Evolutionary conservation across 2,888 invertebrate genomes (phyloP).

Genomic region (Synergus japonicus): DNA sequence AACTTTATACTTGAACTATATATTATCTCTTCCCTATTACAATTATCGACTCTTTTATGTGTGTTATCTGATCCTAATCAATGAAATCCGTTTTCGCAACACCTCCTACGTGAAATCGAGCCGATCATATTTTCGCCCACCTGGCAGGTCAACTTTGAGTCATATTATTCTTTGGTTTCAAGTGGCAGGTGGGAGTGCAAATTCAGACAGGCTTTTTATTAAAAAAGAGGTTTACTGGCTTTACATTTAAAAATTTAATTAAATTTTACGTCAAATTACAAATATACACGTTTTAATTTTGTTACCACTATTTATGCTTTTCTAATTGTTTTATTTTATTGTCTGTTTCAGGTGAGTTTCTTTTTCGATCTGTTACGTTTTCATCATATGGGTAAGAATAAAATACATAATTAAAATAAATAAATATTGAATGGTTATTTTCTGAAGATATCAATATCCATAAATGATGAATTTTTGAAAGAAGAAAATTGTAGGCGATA

Average conservation of each 20-base stretch:
- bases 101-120: constrained; percentile 24
- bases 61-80: constrained; percentile 14
- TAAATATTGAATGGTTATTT: neutral
- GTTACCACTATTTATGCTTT: neutral
- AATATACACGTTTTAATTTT: neutral
- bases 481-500: neutral
- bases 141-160: constrained; percentile 7
- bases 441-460: neutral
- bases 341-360: neutral
- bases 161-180: constrained; percentile 13
- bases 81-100: constrained; percentile 21
- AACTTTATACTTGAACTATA: neutral
- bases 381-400: neutral
- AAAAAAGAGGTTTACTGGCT: neutral
- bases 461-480: neutral
- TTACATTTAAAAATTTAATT: too few species aligned
- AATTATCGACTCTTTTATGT: neutral
- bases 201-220: neutral
- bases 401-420: neutral
- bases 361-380: neutral
- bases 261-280: too few species aligned
- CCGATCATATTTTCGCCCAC: constrained; percentile 33
- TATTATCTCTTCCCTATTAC: neutral
- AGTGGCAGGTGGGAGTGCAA: neutral
- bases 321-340: neutral